Base-by-base conservation (phyloP, 2,888 invertebrate species). In the Cheilosia variabilis region DNA sequence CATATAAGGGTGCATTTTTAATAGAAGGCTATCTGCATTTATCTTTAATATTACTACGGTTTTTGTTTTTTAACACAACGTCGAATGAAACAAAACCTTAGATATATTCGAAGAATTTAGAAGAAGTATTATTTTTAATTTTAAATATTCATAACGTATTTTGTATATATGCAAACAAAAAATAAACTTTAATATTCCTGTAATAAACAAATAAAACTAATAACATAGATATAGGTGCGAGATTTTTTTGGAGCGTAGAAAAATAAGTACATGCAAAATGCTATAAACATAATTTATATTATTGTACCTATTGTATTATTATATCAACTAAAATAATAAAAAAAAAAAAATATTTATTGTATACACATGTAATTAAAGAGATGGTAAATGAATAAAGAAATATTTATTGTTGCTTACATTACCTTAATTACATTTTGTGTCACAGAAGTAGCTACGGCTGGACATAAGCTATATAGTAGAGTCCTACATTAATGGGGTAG, bases 361-460 rank as follows among this genome's bases (percentile, higher is more conserved):
- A 84, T 71, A 76, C 60, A 77, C 41, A 83, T 79, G 69, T 83
- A 84, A 69, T 69, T 62, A 55, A 82, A 47, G 47, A 55, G 19
- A 55, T 63, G 45, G 24, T 65, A 57, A 63, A 53, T 3, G 58
- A 83, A 55, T 69, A 78, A 73, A 77, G 50, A 69, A 73, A 57
- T 68, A 66, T 68, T 72, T 83, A 68, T 73, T 27, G 73, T 83
- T 73, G 83, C 83, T 83, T 78, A 62, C 43, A 78, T 79, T 52
- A 66, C 0, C 17, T 63, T 24, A 24, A 10, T 52, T 24, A 24
- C 17, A 19, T 47, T 47, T 47, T 7, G 19, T 9, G 47, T 47
- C 9, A 10, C 47, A 9, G 47, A 19, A 9, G 47, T 9, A 19
- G 17, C 9, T 9, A 9, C 2, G 9, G 37, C 10, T 13, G 3